Evolutionary conservation across 2,888 invertebrate species (phyloP).

Genomic region (Agrypnus murinus): DNA sequence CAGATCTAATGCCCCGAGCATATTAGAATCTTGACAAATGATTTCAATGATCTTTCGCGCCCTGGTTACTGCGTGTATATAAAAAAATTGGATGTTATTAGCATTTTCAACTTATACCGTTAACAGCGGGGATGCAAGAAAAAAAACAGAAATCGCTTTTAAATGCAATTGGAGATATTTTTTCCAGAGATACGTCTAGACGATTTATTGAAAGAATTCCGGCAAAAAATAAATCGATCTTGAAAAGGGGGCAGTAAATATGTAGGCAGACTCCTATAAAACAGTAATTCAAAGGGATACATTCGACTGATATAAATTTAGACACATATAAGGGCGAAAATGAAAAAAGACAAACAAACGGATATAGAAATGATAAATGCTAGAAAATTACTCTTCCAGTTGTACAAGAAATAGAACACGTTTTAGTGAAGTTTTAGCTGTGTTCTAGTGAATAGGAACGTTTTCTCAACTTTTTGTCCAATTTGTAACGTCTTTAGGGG

Average conservation of each 20-base stretch:
- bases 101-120: constrained; percentile 5
- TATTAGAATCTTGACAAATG: constrained; percentile 31
- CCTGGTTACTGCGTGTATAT: constrained; percentile 17
- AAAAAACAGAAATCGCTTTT: neutral
- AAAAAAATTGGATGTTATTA: constrained; percentile 17
- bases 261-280: neutral
- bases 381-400: constrained; percentile 3
- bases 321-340: constrained; percentile 7
- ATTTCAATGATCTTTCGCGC: constrained; percentile 12
- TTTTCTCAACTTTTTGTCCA: constrained; percentile 12
- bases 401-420: neutral
- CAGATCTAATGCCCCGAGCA: constrained; percentile 27
- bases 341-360: neutral
- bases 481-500: constrained; percentile 19
- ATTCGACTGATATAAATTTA: constrained; percentile 2
- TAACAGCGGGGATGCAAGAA: neutral
- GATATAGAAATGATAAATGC: constrained; percentile 5
- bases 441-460: constrained; percentile 9
- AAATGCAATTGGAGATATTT: too few relatives aligned
- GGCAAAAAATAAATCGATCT: neutral
- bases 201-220: neutral
- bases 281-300: neutral
- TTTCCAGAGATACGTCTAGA: neutral
- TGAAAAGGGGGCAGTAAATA: neutral
- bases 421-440: constrained; percentile 11